A percentile compares a stretch with the other conserved stretches of the same genome.
phyloP scores from a whole-genome alignment of 1,140 invertebrate species.

The Mycetomoellerius zeteki region DNA sequence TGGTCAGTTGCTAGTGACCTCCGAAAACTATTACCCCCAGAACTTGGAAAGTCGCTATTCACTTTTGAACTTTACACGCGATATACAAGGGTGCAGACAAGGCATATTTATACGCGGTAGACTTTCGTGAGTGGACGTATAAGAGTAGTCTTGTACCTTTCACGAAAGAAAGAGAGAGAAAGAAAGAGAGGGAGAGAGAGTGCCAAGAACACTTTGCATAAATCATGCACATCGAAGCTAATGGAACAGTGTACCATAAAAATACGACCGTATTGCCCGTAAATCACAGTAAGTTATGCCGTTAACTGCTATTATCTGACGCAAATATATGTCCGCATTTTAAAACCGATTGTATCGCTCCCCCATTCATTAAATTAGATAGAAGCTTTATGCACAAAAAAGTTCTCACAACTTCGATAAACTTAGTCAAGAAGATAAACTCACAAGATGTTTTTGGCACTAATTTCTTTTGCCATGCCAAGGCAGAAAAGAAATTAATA shows the following conservation, averaged over 20 bases:
- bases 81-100: constrained; percentile 43
- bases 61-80: constrained; percentile 23
- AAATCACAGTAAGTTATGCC: constrained; percentile 58
- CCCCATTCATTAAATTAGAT: constrained; percentile 12
- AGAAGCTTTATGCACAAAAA: constrained; percentile 18
- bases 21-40: constrained; percentile 44
- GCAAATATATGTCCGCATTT: constrained; percentile 51
- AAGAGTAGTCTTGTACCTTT: constrained; percentile 28
- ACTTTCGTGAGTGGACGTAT: constrained; percentile 33
- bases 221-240: constrained; percentile 61
- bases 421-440: constrained; percentile 37
- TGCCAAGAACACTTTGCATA: constrained; percentile 64
- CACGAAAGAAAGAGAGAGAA: not conserved
- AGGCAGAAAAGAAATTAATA: constrained; percentile 4
- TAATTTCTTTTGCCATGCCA: constrained; percentile 19
- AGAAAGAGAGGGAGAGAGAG: not conserved
- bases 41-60: constrained; percentile 12
- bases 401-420: constrained; percentile 16
- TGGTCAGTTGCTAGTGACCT: not conserved
- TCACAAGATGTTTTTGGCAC: not conserved
- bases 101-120: constrained; percentile 42
- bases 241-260: constrained; percentile 58
- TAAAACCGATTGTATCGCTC: constrained; percentile 48
- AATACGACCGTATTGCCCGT: constrained; percentile 52
- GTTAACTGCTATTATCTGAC: constrained; percentile 57